These are phyloP conservation scores for Stenodera caucasica DNA, from an alignment of 2,888 invertebrate species.

Conservation along the genomic window DNA sequence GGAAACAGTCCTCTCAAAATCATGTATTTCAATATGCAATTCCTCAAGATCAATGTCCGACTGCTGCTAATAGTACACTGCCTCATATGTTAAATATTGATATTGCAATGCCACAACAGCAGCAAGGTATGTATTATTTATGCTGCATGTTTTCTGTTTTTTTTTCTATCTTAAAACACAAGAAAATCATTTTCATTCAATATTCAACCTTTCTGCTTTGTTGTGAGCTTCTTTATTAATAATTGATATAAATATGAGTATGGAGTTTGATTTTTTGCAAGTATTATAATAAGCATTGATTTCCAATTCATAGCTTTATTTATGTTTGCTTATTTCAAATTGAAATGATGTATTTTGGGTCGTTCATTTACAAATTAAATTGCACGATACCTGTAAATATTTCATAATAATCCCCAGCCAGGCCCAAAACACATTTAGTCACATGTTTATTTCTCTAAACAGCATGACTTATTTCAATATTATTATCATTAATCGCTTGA, in stretches of 20 bases:
- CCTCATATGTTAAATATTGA: constrained; percentile 59
- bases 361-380: background rate
- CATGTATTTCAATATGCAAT: constrained; percentile 51
- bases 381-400: background rate
- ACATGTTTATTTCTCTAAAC: background rate
- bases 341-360: too few species aligned
- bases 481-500: background rate
- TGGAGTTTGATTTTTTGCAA: background rate
- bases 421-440: background rate
- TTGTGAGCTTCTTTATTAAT: constrained; percentile 19
- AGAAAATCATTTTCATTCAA: constrained; percentile 8
- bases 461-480: background rate
- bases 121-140: constrained; percentile 37
- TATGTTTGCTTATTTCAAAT: background rate
- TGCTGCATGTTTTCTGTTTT: constrained; percentile 13
- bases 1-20: constrained; percentile 53
- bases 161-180: too few species aligned
- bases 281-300: background rate
- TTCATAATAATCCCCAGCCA: background rate
- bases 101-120: constrained; percentile 53
- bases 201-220: constrained; percentile 27
- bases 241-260: background rate
- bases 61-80: constrained; percentile 48
- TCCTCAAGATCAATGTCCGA: constrained; percentile 49
- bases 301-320: background rate